phyloP scores from a whole-genome alignment of 2,113 vertebrate species.

The Cepphus grylle region DNA sequence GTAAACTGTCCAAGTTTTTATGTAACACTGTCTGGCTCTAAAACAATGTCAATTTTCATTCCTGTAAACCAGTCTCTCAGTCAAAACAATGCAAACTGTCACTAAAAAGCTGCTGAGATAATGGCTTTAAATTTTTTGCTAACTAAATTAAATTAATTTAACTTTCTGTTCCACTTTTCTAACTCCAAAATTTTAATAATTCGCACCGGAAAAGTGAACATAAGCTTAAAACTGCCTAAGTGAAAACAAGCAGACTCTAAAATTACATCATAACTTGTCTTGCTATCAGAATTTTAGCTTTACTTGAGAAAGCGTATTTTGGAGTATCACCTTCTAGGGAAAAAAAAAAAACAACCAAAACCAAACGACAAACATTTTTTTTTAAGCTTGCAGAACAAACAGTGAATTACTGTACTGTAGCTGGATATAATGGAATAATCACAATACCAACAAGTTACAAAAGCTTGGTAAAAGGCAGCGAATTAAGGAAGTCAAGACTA shows the following conservation, averaged over 20 bases:
- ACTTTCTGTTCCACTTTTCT: background rate
- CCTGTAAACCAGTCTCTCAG: background rate
- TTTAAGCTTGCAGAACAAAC: background rate
- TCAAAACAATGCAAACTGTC: background rate
- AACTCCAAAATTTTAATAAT: background rate
- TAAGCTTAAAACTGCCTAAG: background rate
- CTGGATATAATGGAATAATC: background rate
- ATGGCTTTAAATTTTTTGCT: background rate
- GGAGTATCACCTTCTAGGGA: background rate
- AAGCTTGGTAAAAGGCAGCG: background rate
- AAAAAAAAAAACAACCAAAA: background rate
- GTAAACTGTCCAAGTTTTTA: constrained; percentile 8
- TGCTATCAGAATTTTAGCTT: background rate
- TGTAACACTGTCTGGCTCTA: constrained; percentile 21
- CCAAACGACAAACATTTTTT: background rate
- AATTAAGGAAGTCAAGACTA: background rate
- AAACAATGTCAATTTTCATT: constrained; percentile 43
- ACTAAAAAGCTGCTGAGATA: background rate
- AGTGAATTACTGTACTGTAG: background rate
- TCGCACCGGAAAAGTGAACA: background rate
- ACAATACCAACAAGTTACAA: background rate
- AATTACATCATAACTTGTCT: background rate
- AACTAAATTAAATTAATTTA: background rate
- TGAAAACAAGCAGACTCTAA: background rate
- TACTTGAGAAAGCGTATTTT: background rate